Evolutionary conservation across 2,888 invertebrate species (phyloP), one percentile per base, ranked within the genome.

Genomic region (Perithous albicinctus): DNA sequence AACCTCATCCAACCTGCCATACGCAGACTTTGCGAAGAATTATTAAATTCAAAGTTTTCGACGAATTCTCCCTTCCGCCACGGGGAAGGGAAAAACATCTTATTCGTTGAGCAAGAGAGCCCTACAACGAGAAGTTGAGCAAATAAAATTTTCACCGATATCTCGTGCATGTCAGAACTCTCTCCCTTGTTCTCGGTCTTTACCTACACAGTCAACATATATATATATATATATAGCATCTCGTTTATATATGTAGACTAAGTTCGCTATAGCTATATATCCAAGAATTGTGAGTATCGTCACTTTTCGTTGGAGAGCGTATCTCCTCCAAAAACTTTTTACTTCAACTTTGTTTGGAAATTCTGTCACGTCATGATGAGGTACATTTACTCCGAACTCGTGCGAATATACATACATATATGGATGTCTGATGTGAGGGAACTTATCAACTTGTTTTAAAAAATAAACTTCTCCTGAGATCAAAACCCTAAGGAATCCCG

Each of bases 1-100:
- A 67, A 48, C 32, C 66, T 46, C 46, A 10, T 48, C n/a, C 15
- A 12, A n/a, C n/a, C 18, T 10, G 12, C 32, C 18, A 15, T 5
- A 46, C 29, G 46, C 66, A 48, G 20, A 67, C 29, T 35, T 67
- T 35, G 29, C 66, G 32, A 67, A 32, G 48, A 48, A 48, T 67
- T 67, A 67, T 67, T 67, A 67, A 67, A 48, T 67, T 67, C 20
- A 48, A 48, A 67, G 20, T 67, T 48, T 67, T 67, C 18, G 32
- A 32, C 32, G 15, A 6, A 5, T 0, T 15, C 18, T 5, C 48
- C 18, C 15, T 67, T 46, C 12, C 18, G 66, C 32, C 18, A 10
- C 7, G 1, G 29, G 32, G 12, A 10, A 32, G 26, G 48, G 10
- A 15, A 43, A 43, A 2, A 6, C 35, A 12, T 48, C 2, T 67